Base-by-base conservation (phyloP, 2,888 invertebrate species). In the Ethmia dodecea region DNA sequence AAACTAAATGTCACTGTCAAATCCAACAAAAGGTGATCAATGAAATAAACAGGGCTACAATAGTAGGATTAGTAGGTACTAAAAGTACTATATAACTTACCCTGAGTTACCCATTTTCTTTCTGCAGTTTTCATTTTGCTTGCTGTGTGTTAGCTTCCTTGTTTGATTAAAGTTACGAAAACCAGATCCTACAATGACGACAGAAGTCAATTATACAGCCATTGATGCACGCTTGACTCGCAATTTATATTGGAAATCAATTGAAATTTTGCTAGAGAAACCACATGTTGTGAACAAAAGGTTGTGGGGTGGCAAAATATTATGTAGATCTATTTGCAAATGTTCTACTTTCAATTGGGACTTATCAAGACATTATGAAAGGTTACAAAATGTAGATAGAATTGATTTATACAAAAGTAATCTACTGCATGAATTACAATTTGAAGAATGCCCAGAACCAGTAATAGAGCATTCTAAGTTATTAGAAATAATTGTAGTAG, bases 271-370 rank as follows among this genome's bases (percentile, higher is more conserved):
- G 60, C 64, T 91, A 38, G 81, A 75, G 35, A 91, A 91, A 64
- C 92, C 93, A 32, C 92, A 94, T 62, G 86, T 92, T 37, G 75
- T 93, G 4, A 94, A 94, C 69, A 90, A 91, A 52, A 90, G 92
- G 62, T 75, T 94, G 58, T 89, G 90, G 66, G 91, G 90, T 10
- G 61, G 60, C 32, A 86, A 74, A 55, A 43, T 65, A 37, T 60
- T 74, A 52, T 51, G 49, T 33, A 60, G 45, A 45, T 36, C 36
- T 27, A 22, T 16, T 29, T 62, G 50, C 36, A 52, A 42, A 33
- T 37, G 52, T 28, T 25, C 34, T n/a, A 11, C 9, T 24, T 9
- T 38, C 11, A 25, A 40, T 15, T 58, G 49, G 53, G 25, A 43
- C 11, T 37, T 50, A 30, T 57, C 58, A 11, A 9, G 5, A 3